These are phyloP conservation scores for Nicator chloris DNA, from an alignment of 2,113 vertebrate species.

Conservation along the genomic window DNA sequence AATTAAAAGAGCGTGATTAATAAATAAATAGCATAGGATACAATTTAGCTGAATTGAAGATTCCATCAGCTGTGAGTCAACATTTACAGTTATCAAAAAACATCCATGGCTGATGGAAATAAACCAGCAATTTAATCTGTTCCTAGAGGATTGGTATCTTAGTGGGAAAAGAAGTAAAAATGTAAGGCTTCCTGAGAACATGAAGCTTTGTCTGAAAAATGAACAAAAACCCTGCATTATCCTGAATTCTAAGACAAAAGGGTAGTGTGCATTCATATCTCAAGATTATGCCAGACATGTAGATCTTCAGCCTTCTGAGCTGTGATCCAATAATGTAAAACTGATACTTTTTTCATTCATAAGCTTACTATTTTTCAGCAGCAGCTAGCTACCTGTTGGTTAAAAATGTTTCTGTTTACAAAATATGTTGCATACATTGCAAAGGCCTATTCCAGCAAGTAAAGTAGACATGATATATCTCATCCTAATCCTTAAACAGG, in stretches of 20 bases:
- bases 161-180: neutral
- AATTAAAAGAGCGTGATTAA: slow-evolving; percentile 33
- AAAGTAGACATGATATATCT: neutral
- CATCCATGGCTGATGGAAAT: neutral
- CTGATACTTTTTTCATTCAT: neutral
- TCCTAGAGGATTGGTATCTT: neutral
- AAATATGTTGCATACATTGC: neutral
- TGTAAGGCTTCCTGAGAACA: neutral
- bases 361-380: neutral
- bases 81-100: slow-evolving; percentile 4
- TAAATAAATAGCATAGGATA: slow-evolving; percentile 33
- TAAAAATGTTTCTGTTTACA: neutral
- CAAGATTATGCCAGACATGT: neutral
- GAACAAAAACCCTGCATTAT: neutral
- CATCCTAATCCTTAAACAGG: neutral
- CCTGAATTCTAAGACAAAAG: neutral
- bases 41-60: neutral
- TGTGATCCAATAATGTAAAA: neutral
- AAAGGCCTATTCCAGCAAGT: neutral
- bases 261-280: neutral
- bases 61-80: slow-evolving; percentile 28
- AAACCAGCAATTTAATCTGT: neutral
- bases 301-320: neutral
- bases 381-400: neutral
- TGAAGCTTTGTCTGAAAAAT: neutral